Base-by-base conservation (phyloP, 2,888 invertebrate species). In the Trisateles emortualis region DNA sequence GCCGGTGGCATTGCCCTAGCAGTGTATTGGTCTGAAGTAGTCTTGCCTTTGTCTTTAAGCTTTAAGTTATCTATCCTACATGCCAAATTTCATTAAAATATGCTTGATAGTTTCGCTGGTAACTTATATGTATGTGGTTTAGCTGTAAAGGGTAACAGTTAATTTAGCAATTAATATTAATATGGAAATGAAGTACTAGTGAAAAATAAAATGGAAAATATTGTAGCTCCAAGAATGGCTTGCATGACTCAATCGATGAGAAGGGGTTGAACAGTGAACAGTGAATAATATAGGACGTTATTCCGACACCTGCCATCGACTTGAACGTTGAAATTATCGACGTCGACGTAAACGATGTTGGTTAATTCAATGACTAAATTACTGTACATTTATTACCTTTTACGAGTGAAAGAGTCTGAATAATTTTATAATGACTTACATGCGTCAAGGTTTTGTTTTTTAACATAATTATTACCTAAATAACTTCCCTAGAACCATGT, bases 341-440 rank as follows among this genome's bases (percentile, higher is more conserved):
- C 51, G 49, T 19, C 8, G 17, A 56, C 36, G 49, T 57, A 54
- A 64, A 57, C 51, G 52, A 46, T 59, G 17, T 63, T 51, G 50
- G 40, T 67, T 51, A 49, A 57, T 67, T 54, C 57, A 64, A 57
- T 57, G 24, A 46, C 46, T 61, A 55, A 55, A 68, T 68, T 68
- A 52, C 49, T 29, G 36, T 32, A 17, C 39, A 45, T 48, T 50
- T 63, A 32, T 30, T 40, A 44, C 47, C 24, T 42, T 54, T 52
- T 59, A 43, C 40, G 38, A 39, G 40, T 39, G 29, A 52, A 60
- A 56, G 49, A 42, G 50, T 38, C 55, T 8, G 3, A 36, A 19
- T 13, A 17, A 26, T 8, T 26, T 26, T 26, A 26, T 26, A 26
- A 6, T 8, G 4, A 26, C 26, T 26, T 26, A 19, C n/a, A 26